Evolutionary conservation across 2,888 invertebrate genomes (phyloP), one percentile per base, ranked within the genome.

Genomic region (Ischnus inquisitorius): DNA sequence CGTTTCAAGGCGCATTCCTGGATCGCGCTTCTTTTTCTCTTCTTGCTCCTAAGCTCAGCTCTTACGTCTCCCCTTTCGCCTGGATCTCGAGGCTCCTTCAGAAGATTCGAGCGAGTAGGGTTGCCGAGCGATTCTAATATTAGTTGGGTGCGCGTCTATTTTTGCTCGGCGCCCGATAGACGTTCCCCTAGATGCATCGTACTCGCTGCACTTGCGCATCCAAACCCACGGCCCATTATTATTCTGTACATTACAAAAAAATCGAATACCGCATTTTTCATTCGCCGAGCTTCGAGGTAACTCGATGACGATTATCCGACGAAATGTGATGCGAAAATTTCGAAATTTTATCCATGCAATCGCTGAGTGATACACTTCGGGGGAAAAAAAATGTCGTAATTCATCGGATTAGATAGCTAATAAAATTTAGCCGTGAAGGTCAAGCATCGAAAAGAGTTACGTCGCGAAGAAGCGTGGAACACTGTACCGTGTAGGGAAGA

Each of bases 121-220:
- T 60, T n/a, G 54, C 22, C 54, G 39, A 39, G n/a, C 10, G 71
- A 0, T 22, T 71, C 71, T 71, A 71, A 71, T 71, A 71, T 71
- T 71, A 71, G 71, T n/a, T 54, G 3, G 25, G 71, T 54, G 19
- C 71, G 57, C 22, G 71, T n/a, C 71, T 71, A 71, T 71, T 71
- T 71, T 41, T 41, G 71, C 54, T 54, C 22, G 54, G 54, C 34
- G 22, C 54, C 10, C 19, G 54, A 54, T 54, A 10, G 54, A 54
- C 54, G 12, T 34, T 34, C 34, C 34, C 34, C 34, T 16, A 6
- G 54, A 6, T 54, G 22, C 16, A 54, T 22, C 22, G 19, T 54
- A 19, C 54, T 22, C 46, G 25, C 48, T 19, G 22, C 67, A 48
- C 43, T 5, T 25, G 25, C 22, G 43, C 48, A 5, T 28, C n/a